These are phyloP conservation scores for Rafetus swinhoei DNA, from an alignment of 2,113 vertebrate species.

Conservation along the genomic window DNA sequence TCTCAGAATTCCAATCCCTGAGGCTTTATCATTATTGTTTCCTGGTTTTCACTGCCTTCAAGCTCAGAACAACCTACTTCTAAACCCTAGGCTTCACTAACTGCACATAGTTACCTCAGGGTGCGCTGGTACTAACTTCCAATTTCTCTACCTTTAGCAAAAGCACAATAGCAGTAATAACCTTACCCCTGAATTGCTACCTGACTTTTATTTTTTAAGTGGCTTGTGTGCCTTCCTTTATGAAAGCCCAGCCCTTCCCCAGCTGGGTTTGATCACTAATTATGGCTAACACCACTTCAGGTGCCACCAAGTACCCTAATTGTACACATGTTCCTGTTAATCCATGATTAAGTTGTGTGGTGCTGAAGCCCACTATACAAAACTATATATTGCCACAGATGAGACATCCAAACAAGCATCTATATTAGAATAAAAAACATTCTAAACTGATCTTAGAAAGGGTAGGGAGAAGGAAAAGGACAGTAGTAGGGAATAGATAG, in stretches of 20 bases:
- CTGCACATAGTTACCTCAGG: not conserved
- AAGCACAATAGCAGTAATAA: not conserved
- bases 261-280: not conserved
- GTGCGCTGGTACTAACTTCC: not conserved
- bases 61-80: not conserved
- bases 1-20: not conserved
- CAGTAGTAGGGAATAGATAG: not conserved
- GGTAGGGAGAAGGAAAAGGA: not conserved
- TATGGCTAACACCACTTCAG: not conserved
- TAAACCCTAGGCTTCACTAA: not conserved
- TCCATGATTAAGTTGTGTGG: not conserved
- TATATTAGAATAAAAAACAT: not conserved
- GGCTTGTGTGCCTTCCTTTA: not conserved
- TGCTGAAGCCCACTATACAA: not conserved
- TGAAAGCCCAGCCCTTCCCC: not conserved
- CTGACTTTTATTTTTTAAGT: not conserved
- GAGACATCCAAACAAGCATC: not conserved
- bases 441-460: not conserved
- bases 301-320: not conserved
- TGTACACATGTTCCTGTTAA: not conserved
- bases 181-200: not conserved
- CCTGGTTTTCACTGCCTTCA: not conserved
- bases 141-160: not conserved
- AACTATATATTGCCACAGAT: not conserved
- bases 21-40: not conserved